These are phyloP conservation scores for Rhabdornis inornatus DNA, from an alignment of 2,113 vertebrate genomes.

Conservation along the genomic window DNA sequence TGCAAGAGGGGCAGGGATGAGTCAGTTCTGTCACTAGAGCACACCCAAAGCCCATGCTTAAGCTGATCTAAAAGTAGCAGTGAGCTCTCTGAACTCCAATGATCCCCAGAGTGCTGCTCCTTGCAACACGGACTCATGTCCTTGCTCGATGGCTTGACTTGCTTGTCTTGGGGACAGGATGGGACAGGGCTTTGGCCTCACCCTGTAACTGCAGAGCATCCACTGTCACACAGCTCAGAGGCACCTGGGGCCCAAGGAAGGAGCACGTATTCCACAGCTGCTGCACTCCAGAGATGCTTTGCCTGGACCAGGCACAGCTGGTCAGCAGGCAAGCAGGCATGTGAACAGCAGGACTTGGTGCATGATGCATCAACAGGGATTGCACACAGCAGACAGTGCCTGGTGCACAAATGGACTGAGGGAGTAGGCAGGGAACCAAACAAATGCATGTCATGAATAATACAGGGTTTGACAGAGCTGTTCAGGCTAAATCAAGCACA, in stretches of 20 bases:
- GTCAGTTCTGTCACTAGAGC: neutral
- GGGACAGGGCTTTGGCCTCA: neutral
- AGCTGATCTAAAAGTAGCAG: neutral
- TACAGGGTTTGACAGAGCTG: neutral
- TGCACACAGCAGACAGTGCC: neutral
- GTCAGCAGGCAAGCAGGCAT: neutral
- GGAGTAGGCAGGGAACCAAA: neutral
- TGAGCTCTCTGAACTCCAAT: neutral
- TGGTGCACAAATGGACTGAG: neutral
- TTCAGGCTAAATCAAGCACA: neutral
- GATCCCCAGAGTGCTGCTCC: neutral
- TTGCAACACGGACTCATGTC: rapidly evolving
- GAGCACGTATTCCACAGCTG: neutral
- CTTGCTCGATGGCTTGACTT: neutral
- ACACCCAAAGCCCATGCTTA: neutral
- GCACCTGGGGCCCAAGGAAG: neutral
- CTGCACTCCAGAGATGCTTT: neutral
- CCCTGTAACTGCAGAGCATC: neutral
- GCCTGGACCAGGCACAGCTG: neutral
- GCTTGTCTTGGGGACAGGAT: neutral
- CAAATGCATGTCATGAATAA: neutral
- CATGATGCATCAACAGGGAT: rapidly evolving
- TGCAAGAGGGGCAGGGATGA: neutral
- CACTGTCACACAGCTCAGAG: neutral
- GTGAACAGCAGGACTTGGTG: neutral